phyloP scores from a whole-genome alignment of 2,797 vertebrate species.

The Nannoperca australis region DNA sequence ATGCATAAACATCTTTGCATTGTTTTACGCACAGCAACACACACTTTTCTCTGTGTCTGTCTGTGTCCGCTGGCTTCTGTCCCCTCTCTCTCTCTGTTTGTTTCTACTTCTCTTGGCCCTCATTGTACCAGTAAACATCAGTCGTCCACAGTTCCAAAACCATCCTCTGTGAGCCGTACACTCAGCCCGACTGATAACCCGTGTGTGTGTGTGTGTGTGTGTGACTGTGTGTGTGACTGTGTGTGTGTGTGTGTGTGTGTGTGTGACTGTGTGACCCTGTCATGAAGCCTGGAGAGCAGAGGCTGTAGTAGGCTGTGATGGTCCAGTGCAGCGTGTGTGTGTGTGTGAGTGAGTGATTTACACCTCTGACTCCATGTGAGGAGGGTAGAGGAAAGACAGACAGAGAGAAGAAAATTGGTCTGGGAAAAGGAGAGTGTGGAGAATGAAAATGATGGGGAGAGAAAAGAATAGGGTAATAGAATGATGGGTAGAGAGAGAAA shows the following conservation, averaged over 20 bases:
- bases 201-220: constrained; percentile 10
- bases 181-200: constrained; percentile 50
- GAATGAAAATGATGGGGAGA: constrained; percentile 63
- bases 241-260: constrained; percentile 31
- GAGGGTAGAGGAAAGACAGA: constrained; percentile 36
- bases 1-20: neutral
- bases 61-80: neutral
- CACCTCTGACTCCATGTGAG: constrained; percentile 52
- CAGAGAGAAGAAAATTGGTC: constrained; percentile 58
- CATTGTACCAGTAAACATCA: constrained; percentile 31
- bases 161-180: constrained; percentile 53
- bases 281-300: constrained; percentile 57
- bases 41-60: neutral
- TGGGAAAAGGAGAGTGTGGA: constrained; percentile 46
- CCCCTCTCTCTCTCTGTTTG: constrained; percentile 8
- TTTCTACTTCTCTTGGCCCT: constrained; percentile 15
- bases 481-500: constrained; percentile 35
- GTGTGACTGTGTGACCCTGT: constrained; percentile 41
- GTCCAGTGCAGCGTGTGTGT: constrained; percentile 19
- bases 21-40: neutral
- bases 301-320: constrained; percentile 43
- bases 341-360: constrained; percentile 46
- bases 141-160: constrained; percentile 59
- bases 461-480: constrained; percentile 24
- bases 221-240: constrained; percentile 10